Base-by-base conservation (phyloP, 92 coral and sea anemone genomes). In the Pocillopora meandrina region DNA sequence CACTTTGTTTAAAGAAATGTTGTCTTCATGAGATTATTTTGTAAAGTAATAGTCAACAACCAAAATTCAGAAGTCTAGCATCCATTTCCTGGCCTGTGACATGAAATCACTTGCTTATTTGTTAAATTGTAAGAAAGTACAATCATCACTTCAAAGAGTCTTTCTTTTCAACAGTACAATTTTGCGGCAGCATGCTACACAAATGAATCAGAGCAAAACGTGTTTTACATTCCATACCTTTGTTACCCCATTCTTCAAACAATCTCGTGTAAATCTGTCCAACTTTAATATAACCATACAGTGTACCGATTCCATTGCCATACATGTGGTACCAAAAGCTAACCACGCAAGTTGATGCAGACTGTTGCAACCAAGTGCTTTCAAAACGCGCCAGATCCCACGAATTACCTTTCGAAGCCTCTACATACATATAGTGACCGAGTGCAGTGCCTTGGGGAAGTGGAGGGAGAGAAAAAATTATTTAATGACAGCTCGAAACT, bases 301-400 rank as follows among this genome's bases (percentile, higher is more conserved):
- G 80, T 7, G 84, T 78, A 3, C 99, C 99, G 31, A 96, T 96
- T 65, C 98, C 93, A 14, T 23, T 66, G 31, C 99, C 99, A 61
- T 89, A 92, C 99, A 96, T 96, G 90, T 96, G 99, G 75, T 96
- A 96, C 95, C 95, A 94, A 91, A 96, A 96, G 35, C 86, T 96
- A 87, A 96, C 86, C 16, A 88, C 88, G 66, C 99, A 96, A 8
- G 93, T 89, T 18, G 99, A 87, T 14, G 99, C 86, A 9, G 95
- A 90, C 83, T 96, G 99, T 64, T 81, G 90, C 2, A 96, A 83
- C 90, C 91, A 88, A 1, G 85, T 35, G 15, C 99, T 96, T 79
- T 96, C 96, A 9, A 96, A 80, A 9, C 72, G 82, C 36, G 98
- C 99, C n/a, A 96, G 90, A 81, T 91, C 96, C 85, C 77, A 96